Percentiles rank a stretch among this genome's conserved stretches.
Conservation (phyloP, 2,113 vertebrate species). For the Colistium nudipinnis region DNA sequence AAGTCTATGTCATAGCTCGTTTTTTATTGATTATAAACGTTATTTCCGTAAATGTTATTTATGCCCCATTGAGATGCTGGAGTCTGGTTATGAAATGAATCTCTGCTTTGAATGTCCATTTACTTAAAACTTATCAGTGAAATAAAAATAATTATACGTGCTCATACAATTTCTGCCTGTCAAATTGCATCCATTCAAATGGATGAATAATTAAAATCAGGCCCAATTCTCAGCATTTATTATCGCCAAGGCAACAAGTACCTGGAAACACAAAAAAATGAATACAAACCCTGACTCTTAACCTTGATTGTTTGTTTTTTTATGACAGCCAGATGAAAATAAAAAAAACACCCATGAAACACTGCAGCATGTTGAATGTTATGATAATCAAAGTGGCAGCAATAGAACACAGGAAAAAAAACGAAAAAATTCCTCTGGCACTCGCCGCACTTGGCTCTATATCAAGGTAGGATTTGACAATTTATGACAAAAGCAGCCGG, state of each 20-base stretch:
- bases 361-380: conserved; percentile 23
- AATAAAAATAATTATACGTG: too few relatives aligned
- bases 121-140: conserved; percentile 17
- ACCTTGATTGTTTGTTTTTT: conserved; percentile 46
- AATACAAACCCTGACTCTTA: conserved; percentile 9
- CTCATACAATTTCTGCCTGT: conserved; percentile 17
- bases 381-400: conserved; percentile 35
- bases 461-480: conserved; percentile 56
- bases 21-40: too few relatives aligned
- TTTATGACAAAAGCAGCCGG: conserved; percentile 56
- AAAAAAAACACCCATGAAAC: conserved; percentile 13
- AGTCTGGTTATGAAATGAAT: too few relatives aligned
- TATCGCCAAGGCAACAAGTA: background rate
- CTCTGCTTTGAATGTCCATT: too few relatives aligned
- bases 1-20: too few relatives aligned
- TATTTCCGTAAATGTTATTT: too few relatives aligned
- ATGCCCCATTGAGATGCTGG: too few relatives aligned
- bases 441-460: conserved; percentile 23
- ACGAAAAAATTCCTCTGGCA: conserved; percentile 29
- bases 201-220: conserved; percentile 14
- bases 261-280: background rate
- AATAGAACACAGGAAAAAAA: conserved; percentile 18
- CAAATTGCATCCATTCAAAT: conserved; percentile 10
- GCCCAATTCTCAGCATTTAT: background rate
- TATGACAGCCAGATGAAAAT: conserved; percentile 15